Evolutionary conservation across 2,888 invertebrate species (phyloP).

Genomic region (Eumerus sabulonum): DNA sequence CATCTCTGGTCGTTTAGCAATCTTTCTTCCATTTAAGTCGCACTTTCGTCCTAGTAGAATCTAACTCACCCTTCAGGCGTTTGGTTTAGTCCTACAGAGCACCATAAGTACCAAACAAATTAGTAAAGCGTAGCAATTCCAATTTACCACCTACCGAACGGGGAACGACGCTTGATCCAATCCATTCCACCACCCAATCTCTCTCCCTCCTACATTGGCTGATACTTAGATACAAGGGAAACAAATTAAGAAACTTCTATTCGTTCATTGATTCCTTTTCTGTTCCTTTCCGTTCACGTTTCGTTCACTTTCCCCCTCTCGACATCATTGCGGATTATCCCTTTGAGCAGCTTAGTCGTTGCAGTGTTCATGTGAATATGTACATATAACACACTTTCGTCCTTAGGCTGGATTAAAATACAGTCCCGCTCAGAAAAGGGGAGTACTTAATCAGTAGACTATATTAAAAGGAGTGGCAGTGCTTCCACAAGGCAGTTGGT

Average conservation of each 20-base stretch:
- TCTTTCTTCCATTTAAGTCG: neutral
- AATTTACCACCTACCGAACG: neutral
- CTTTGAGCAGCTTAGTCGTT: constrained; percentile 26
- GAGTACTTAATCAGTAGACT: constrained; percentile 46
- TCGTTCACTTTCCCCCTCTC: constrained; percentile 47
- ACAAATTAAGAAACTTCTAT: constrained; percentile 62
- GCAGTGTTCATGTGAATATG: constrained; percentile 19
- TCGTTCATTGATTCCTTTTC: constrained; percentile 35
- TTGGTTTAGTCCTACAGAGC: constrained; percentile 8
- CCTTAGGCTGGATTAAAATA: constrained; percentile 35
- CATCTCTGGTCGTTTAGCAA: neutral
- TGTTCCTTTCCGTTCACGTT: constrained; percentile 8
- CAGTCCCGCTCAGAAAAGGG: constrained; percentile 29
- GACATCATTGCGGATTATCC: constrained; percentile 42
- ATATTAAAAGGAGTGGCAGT: constrained; percentile 24
- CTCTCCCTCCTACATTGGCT: neutral
- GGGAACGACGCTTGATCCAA: too few relatives aligned
- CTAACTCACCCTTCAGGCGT: constrained; percentile 1
- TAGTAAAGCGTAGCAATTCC: constrained; percentile 38
- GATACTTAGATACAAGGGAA: constrained; percentile 47
- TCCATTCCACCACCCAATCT: too few relatives aligned
- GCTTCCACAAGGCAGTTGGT: neutral
- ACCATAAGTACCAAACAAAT: constrained; percentile 41
- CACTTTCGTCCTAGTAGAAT: neutral
- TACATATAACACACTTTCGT: constrained; percentile 15